These are phyloP conservation scores for Bucorvus abyssinicus DNA, from an alignment of 2,797 vertebrate species.

Conservation along the genomic window DNA sequence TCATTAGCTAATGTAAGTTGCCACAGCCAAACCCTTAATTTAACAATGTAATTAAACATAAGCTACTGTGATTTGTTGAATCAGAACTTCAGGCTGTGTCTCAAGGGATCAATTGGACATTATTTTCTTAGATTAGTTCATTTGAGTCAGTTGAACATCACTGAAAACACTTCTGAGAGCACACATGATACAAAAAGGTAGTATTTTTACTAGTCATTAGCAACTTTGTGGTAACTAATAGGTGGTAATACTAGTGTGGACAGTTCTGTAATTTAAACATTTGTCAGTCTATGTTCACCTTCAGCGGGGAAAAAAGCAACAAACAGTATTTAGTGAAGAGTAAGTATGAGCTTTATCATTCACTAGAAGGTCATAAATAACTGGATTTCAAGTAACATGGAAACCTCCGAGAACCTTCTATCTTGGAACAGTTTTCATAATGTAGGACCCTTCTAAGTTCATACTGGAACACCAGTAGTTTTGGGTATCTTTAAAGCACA, in stretches of 20 bases:
- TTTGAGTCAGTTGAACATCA: conserved; percentile 43
- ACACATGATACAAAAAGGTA: conserved; percentile 25
- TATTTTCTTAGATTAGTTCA: conserved; percentile 49
- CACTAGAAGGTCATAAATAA: not conserved
- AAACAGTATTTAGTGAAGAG: not conserved
- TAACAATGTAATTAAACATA: conserved; percentile 36
- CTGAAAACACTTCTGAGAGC: conserved; percentile 11
- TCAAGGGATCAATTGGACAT: conserved; percentile 30
- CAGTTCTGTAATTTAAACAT: conserved; percentile 11
- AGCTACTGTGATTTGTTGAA: conserved; percentile 34
- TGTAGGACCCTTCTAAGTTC: not conserved
- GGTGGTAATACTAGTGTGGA: not conserved
- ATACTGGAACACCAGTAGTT: not conserved
- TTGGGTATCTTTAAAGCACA: not conserved
- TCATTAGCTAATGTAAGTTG: conserved; percentile 34
- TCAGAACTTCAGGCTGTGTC: conserved; percentile 47
- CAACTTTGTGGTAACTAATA: conserved; percentile 36
- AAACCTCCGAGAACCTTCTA: not conserved
- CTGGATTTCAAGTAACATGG: not conserved
- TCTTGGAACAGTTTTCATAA: not conserved
- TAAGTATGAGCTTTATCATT: not conserved
- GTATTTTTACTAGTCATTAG: conserved; percentile 43
- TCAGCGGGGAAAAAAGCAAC: not conserved
- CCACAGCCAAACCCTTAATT: conserved; percentile 56
- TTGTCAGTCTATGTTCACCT: not conserved